Evolutionary conservation across 2,888 invertebrate species (phyloP).

Genomic region (Dicycla oo): DNA sequence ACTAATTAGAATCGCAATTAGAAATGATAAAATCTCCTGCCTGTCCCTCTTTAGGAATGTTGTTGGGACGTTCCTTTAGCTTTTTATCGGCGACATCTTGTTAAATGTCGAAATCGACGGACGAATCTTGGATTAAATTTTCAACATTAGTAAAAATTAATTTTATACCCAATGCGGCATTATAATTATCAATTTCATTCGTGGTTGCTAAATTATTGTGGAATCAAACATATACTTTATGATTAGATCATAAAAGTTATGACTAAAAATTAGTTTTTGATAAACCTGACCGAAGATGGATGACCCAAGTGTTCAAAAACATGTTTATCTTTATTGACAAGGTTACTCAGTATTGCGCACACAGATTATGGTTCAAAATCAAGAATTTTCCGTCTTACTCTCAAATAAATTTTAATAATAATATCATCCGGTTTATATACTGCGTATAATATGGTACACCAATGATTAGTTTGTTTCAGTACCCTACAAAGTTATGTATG

Average conservation of each 20-base stretch:
- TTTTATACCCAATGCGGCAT: slow-evolving; percentile 10
- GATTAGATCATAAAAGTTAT: slow-evolving; percentile 28
- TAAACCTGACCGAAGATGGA: slow-evolving; percentile 51
- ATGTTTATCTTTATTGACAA: slow-evolving; percentile 57
- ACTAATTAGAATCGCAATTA: slow-evolving; percentile 77
- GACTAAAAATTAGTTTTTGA: slow-evolving; percentile 29
- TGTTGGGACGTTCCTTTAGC: slow-evolving; percentile 55
- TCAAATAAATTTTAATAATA: slow-evolving; percentile 13
- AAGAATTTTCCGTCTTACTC: slow-evolving; percentile 42
- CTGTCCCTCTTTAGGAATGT: slow-evolving; percentile 64
- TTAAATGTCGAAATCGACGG: slow-evolving; percentile 46
- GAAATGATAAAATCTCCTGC: slow-evolving; percentile 71
- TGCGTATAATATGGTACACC: background rate
- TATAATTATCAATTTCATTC: slow-evolving; percentile 24
- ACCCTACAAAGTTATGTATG: background rate
- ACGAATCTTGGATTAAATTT: slow-evolving; percentile 46
- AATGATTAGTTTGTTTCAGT: slow-evolving; percentile 16
- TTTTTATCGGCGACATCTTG: slow-evolving; percentile 55
- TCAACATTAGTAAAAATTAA: slow-evolving; percentile 32
- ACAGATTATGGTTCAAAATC: slow-evolving; percentile 40
- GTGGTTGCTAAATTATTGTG: background rate
- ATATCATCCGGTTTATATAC: background rate
- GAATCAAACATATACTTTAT: slow-evolving; percentile 1
- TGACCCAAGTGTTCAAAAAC: slow-evolving; percentile 59
- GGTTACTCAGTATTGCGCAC: slow-evolving; percentile 41